Conservation (phyloP, 2,888 invertebrate genomes). For the Microchrysa polita region DNA sequence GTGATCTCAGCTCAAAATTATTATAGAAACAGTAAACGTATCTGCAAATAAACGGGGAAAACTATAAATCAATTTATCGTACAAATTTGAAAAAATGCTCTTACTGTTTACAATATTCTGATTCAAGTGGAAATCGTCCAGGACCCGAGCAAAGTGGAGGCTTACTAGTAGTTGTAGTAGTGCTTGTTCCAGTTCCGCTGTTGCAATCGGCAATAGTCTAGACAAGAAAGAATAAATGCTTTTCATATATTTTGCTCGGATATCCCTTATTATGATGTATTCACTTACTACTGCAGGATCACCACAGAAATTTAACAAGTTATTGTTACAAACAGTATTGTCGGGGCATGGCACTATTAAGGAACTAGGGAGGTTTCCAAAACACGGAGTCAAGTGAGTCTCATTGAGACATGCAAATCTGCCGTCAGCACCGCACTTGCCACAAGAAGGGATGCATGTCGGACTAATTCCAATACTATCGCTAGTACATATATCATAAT, state of each 20-base stretch:
- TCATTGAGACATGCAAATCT: slow-evolving; percentile 1
- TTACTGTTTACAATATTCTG: slow-evolving; percentile 13
- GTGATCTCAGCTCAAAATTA: neutral
- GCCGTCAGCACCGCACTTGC: neutral
- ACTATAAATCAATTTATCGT: no score
- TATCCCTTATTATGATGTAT: no score
- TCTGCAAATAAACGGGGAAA: neutral
- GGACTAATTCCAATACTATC: neutral
- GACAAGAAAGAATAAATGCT: no score
- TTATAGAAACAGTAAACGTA: slow-evolving; percentile 23
- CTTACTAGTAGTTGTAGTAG: neutral
- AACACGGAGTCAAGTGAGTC: neutral
- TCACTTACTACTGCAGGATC: slow-evolving; percentile 13
- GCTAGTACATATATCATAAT: neutral
- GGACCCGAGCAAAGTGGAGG: slow-evolving; percentile 11
- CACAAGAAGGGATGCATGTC: neutral
- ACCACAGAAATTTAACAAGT: neutral
- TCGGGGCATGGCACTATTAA: neutral
- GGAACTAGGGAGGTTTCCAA: neutral
- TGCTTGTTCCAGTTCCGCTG: no score
- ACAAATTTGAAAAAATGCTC: neutral
- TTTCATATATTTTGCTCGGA: no score
- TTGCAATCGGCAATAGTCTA: no score
- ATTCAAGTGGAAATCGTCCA: slow-evolving; percentile 18
- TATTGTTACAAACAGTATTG: neutral